Evolutionary conservation across 1,140 invertebrate genomes (phyloP).

Genomic region (Cheumatopsyche charites): DNA sequence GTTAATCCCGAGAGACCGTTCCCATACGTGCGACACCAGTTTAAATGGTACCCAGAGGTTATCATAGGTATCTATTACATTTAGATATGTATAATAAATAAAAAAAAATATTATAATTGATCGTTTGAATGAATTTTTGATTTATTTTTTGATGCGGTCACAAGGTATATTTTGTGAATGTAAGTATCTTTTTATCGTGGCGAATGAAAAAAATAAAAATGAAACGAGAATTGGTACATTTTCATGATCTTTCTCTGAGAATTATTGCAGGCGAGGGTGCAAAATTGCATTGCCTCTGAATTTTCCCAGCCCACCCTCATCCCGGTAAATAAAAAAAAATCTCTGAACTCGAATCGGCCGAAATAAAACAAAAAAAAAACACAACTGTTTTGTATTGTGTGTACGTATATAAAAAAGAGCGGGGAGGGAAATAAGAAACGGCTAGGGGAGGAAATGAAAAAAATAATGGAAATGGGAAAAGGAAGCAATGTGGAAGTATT

Average conservation of each 20-base stretch:
- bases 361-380: constrained; percentile 45
- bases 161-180: no score
- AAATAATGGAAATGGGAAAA: constrained; percentile 49
- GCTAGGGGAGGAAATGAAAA: constrained; percentile 44
- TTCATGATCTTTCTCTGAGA: neutral
- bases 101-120: no score
- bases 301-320: constrained; percentile 6
- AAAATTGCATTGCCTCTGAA: neutral
- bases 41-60: constrained; percentile 3
- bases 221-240: neutral
- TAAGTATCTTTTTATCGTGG: no score
- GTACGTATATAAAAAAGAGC: constrained; percentile 2
- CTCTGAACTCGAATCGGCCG: constrained; percentile 44
- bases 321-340: constrained; percentile 44
- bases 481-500: constrained; percentile 49
- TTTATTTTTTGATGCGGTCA: no score
- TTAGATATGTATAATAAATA: no score
- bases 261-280: neutral
- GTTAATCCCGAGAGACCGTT: constrained; percentile 33
- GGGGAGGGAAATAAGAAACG: constrained; percentile 36
- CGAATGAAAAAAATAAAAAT: no score
- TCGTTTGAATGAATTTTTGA: no score
- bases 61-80: neutral
- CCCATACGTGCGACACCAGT: constrained; percentile 20
- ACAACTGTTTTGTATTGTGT: constrained; percentile 11